Evolutionary conservation across 1,140 invertebrate genomes (phyloP), one percentile per base, ranked within the genome.

Genomic region (Tetraneura akinire): DNA sequence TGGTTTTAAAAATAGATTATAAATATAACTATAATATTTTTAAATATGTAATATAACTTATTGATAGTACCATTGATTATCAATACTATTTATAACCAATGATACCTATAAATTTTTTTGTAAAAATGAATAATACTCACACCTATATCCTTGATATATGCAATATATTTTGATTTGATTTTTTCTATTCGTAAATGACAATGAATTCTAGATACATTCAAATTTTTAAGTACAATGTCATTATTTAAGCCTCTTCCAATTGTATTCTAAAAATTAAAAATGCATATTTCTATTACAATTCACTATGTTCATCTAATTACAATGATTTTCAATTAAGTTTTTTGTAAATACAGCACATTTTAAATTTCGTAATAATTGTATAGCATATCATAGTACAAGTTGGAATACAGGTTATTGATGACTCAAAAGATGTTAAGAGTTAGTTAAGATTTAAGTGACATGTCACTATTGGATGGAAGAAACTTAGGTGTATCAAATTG

Each of bases 181-280:
- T 78, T 78, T 60, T 78, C 73, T 0, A 78, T 32, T 0, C 37
- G 53, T 60, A 78, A 78, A 6, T 78, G 73, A 45, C 73, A 78
- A 26, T 78, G 73, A 13, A 32, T 78, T 60, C 73, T 78, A 26
- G 73, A 78, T 42, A 78, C 55, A 62, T 60, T 78, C 10, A 78
- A 62, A 60, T 78, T 78, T 45, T 60, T 78, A 21, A 78, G n/a
- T 57, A 78, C 14, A 26, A 78, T 60, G 45, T 78, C 73, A 60
- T 78, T 78, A 29, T 60, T 45, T 62, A 78, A 78, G 13, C 53
- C 73, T 47, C 73, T 78, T 60, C 73, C 73, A 78, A 78, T 60
- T 26, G 73, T 78, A 78, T 78, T 78, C 73, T 78, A 45, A n/a
- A 60, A 60, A 60, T 0, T 37, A 66, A 66, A n/a, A 74, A 53